These are phyloP conservation scores for Stomorhina lunata DNA, from an alignment of 2,888 invertebrate species.

Conservation along the genomic window DNA sequence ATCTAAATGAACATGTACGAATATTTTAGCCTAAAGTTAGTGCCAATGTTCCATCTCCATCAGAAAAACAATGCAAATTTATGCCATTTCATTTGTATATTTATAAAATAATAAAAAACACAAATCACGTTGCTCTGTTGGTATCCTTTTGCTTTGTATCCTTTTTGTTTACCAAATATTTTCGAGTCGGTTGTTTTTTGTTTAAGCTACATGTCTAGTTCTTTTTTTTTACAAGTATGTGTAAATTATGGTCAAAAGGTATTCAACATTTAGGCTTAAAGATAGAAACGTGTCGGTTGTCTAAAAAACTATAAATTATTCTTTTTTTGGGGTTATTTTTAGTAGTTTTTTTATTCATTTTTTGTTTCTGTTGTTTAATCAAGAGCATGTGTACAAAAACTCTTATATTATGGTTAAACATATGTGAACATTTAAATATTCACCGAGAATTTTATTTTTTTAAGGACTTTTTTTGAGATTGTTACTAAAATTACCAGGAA, in stretches of 20 bases:
- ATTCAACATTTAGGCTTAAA: slow-evolving; percentile 29
- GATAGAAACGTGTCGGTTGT: slow-evolving; percentile 44
- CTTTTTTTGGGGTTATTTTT: not conserved
- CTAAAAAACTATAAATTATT: slow-evolving; percentile 31
- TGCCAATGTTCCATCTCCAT: too few species aligned
- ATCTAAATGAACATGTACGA: too few species aligned
- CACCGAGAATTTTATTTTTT: slow-evolving; percentile 5
- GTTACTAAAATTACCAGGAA: too few species aligned
- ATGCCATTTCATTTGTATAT: slow-evolving; percentile 40
- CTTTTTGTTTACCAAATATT: not conserved
- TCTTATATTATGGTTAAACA: slow-evolving; percentile 6
- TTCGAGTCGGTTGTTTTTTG: not conserved
- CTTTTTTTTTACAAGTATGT: not conserved
- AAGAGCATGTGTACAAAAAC: not conserved
- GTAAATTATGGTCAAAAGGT: slow-evolving; percentile 48
- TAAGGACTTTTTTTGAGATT: too few species aligned
- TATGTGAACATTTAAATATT: slow-evolving; percentile 47
- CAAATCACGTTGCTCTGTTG: not conserved
- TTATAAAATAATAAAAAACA: slow-evolving; percentile 6
- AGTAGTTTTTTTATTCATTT: not conserved
- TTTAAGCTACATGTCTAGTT: not conserved
- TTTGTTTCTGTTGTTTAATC: not conserved
- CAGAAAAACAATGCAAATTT: slow-evolving; percentile 39
- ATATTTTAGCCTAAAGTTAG: too few species aligned
- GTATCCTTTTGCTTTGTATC: not conserved